Evolutionary conservation across 2,888 invertebrate genomes (phyloP).

Genomic region (Aromia moschata): DNA sequence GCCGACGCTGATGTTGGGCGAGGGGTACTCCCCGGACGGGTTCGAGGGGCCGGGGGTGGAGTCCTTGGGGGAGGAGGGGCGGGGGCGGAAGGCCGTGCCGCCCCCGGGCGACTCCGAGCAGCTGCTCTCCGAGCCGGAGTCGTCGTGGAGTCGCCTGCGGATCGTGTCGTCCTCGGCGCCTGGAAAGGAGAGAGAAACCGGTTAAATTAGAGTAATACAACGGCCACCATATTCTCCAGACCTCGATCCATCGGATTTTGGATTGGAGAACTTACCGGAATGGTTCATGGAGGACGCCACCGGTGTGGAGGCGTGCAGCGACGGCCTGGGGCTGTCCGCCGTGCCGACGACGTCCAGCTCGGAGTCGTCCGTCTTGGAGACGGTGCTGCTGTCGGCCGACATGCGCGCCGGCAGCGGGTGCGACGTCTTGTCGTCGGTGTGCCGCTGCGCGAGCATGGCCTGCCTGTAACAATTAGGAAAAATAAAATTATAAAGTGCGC

Average conservation of each 20-base stretch:
- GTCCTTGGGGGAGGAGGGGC: constrained; percentile 63
- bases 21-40: constrained; percentile 73
- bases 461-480: constrained; percentile 72
- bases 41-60: constrained; percentile 66
- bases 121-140: constrained; percentile 77
- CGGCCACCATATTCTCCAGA: no score
- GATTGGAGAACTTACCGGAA: constrained; percentile 53
- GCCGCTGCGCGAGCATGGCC: constrained; percentile 69
- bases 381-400: constrained; percentile 63
- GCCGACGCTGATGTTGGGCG: constrained; percentile 93
- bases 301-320: constrained; percentile 62
- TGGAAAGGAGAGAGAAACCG: constrained; percentile 15
- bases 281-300: constrained; percentile 54
- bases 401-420: constrained; percentile 62
- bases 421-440: constrained; percentile 68
- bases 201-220: no score
- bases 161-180: constrained; percentile 60
- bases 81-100: constrained; percentile 60
- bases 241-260: no score
- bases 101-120: constrained; percentile 71
- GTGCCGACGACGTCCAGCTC: constrained; percentile 91
- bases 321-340: constrained; percentile 81
- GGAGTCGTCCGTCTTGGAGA: constrained; percentile 81
- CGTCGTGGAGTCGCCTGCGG: constrained; percentile 70
- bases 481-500: constrained; percentile 47